Evolutionary conservation across 2,797 vertebrate species (phyloP).

Genomic region (Squalus acanthias): DNA sequence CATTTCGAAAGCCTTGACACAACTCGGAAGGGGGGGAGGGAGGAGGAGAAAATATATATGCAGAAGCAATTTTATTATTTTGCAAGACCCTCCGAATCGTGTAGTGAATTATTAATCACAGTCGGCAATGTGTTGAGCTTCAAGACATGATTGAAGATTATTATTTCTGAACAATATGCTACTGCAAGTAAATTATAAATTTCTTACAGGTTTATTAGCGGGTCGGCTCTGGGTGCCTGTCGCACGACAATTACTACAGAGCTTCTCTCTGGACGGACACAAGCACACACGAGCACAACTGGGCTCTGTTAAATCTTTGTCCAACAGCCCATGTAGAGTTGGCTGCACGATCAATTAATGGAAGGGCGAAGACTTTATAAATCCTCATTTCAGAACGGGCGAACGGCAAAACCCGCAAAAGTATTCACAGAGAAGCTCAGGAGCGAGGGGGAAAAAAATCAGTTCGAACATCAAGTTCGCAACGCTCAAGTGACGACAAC

Average conservation of each 20-base stretch:
- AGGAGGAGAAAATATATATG: neutral
- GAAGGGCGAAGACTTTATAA: neutral
- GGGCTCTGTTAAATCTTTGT: neutral
- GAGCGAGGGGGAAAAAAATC: neutral
- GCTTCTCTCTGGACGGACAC: no score
- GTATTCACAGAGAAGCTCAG: neutral
- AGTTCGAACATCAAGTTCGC: neutral
- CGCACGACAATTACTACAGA: no score
- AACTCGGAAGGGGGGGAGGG: neutral
- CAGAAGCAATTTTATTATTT: neutral
- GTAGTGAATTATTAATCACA: conserved; percentile 16
- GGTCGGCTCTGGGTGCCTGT: no score
- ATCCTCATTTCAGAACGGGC: neutral
- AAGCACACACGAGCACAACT: neutral
- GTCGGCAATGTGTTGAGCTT: neutral
- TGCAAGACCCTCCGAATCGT: conserved; percentile 22
- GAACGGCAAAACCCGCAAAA: neutral
- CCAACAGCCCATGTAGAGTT: neutral
- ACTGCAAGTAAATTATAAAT: conserved; percentile 2
- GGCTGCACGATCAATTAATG: no score
- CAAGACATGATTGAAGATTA: conserved; percentile 34
- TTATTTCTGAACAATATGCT: conserved; percentile 24
- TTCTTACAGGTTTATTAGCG: neutral
- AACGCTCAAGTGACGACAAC: neutral
- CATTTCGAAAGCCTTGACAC: conserved; percentile 38